Evolutionary conservation across 1,140 invertebrate genomes (phyloP), one percentile per base, ranked within the genome.

Genomic region (Cephus cinctus): DNA sequence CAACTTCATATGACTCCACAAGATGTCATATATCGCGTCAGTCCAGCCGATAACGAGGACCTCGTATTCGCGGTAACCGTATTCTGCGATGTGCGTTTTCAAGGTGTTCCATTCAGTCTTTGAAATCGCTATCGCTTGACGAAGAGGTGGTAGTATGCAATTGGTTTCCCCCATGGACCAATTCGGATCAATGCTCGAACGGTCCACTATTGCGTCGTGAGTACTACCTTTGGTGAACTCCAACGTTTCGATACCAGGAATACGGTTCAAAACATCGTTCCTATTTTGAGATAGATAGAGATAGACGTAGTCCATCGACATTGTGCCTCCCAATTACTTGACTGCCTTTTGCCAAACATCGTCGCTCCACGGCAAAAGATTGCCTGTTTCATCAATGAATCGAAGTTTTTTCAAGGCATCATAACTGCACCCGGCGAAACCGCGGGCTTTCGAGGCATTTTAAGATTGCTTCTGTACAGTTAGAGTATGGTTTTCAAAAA

Each of bases 301-400:
- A 42, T 43, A 50, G 5, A 50, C 3, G 27, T 50, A 50, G 5
- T 50, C 20, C 21, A 43, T 32, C 5, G 15, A 15, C 47, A 50
- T 43, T 16, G 9, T 4, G 22, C 22, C 22, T 2, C 43, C 18
- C 12, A 50, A 30, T 2, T 11, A 2, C 23, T 43, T 12, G 18
- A 22, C 5, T 2, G 47, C 47, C 14, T 25, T 27, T 35, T 43
- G 25, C 47, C 40, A 50, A 36, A 50, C 47, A 34, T n/a, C 31
- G 21, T 50, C 16, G 8, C 4, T 9, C 12, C 9, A 43, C 6
- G 39, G 39, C 11, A 31, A 35, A 16, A 50, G 15, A 12, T 43
- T 27, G 12, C 47, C 40, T 5, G 12, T 14, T 27, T 14, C 39
- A 35, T 50, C 31, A 19, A 34, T 9, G 21, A 50, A 50, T 4